These are phyloP conservation scores for Ectemnius continuus DNA, from an alignment of 2,888 invertebrate species.

Conservation along the genomic window DNA sequence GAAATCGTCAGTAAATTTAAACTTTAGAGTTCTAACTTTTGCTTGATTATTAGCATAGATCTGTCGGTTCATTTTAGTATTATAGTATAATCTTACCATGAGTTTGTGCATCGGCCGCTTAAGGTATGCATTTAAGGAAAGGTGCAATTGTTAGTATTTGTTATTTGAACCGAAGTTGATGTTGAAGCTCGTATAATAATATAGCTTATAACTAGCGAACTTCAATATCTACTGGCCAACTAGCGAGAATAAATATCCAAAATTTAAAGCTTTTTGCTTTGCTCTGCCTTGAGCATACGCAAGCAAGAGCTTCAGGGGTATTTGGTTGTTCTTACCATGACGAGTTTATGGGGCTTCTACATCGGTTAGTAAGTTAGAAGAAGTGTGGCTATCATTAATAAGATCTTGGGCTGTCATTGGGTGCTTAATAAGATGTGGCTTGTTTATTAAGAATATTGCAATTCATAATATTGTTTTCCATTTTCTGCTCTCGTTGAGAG, in stretches of 20 bases:
- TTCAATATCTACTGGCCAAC: not conserved
- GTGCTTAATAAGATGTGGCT: no score
- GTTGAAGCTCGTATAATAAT: conserved; percentile 7
- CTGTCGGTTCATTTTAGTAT: no score
- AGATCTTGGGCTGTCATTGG: conserved; percentile 21
- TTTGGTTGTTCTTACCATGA: conserved; percentile 69
- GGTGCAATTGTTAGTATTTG: conserved; percentile 25
- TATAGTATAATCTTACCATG: conserved; percentile 69
- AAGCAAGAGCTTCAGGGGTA: conserved; percentile 46
- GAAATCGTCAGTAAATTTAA: no score
- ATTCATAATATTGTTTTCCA: conserved; percentile 4
- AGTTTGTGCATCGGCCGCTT: conserved; percentile 76
- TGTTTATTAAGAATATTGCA: no score
- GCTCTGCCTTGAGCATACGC: conserved; percentile 14
- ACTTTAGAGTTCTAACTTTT: no score
- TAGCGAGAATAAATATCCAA: no score
- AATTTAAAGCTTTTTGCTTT: no score
- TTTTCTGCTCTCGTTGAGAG: not conserved
- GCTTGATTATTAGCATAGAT: no score
- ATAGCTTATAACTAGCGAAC: conserved; percentile 15
- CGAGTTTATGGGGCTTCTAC: conserved; percentile 66
- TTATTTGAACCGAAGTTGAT: not conserved
- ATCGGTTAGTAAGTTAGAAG: conserved; percentile 62
- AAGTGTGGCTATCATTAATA: conserved; percentile 63
- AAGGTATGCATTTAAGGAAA: conserved; percentile 49